Evolutionary conservation across 2,888 invertebrate species (phyloP).

Genomic region (Meiosimyza platycephala): DNA sequence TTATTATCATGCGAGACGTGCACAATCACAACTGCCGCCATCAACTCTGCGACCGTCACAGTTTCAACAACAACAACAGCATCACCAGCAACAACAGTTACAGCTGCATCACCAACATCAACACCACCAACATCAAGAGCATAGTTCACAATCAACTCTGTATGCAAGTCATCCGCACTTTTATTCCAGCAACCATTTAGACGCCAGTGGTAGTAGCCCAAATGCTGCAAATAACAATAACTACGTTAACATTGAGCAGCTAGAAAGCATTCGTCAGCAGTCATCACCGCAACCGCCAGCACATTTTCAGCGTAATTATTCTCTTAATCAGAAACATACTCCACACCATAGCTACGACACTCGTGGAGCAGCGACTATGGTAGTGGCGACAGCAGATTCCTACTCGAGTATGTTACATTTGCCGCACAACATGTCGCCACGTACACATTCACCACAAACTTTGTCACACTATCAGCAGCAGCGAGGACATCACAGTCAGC

Average conservation of each 20-base stretch:
- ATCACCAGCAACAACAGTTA: slow-evolving; percentile 38
- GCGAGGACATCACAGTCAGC: slow-evolving; percentile 41
- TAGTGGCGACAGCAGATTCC: slow-evolving; percentile 49
- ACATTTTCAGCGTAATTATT: slow-evolving; percentile 65
- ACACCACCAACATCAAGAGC: slow-evolving; percentile 39
- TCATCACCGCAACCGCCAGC: slow-evolving; percentile 56
- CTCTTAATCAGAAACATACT: slow-evolving; percentile 61
- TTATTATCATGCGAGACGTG: slow-evolving; percentile 63
- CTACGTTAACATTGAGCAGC: slow-evolving; percentile 72
- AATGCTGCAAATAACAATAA: slow-evolving; percentile 56
- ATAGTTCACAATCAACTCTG: slow-evolving; percentile 36
- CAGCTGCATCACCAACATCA: slow-evolving; percentile 41
- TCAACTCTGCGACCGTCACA: slow-evolving; percentile 47
- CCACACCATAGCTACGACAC: slow-evolving; percentile 58
- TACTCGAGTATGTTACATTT: slow-evolving; percentile 58
- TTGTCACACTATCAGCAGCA: slow-evolving; percentile 47
- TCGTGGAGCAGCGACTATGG: slow-evolving; percentile 39
- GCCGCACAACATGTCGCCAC: slow-evolving; percentile 53
- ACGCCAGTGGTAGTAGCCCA: slow-evolving; percentile 35
- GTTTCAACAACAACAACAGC: slow-evolving; percentile 37
- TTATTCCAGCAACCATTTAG: slow-evolving; percentile 47
- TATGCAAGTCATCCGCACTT: slow-evolving; percentile 43
- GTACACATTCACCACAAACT: slow-evolving; percentile 47
- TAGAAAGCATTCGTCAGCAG: slow-evolving; percentile 69
- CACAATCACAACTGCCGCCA: slow-evolving; percentile 62